A percentile compares a stretch with the other conserved stretches of the same genome.
Conservation (phyloP, 2,797 vertebrate species). For the Siniperca undulata region DNA sequence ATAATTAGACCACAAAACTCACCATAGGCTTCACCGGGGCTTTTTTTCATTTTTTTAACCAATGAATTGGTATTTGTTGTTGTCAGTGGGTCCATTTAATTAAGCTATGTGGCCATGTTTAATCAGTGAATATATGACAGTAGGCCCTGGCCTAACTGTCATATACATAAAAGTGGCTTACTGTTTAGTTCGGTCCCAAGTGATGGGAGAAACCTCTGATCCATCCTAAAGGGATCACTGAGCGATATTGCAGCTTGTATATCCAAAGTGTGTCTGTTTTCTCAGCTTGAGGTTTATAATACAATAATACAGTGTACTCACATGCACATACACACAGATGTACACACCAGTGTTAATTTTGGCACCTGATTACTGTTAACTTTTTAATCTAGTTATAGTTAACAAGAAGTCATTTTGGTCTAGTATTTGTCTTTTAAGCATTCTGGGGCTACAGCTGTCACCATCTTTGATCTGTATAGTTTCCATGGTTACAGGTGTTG, state of each 20-base stretch:
- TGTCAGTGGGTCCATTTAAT: neutral
- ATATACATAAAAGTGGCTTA: too few relatives aligned
- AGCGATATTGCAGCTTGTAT: neutral
- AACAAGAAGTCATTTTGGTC: neutral
- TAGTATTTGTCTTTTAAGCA: neutral
- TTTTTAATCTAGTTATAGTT: neutral
- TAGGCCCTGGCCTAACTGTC: neutral
- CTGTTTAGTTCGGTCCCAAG: neutral
- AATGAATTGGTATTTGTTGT: constrained; percentile 1
- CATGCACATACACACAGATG: neutral
- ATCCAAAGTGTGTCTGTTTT: constrained; percentile 12
- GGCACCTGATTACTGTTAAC: neutral
- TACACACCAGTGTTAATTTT: neutral
- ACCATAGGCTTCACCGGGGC: neutral
- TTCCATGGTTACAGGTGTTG: constrained; percentile 17
- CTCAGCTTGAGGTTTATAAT: constrained; percentile 19
- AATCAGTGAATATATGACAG: neutral
- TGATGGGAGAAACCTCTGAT: neutral
- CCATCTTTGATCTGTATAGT: constrained; percentile 10
- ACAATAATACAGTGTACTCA: neutral
- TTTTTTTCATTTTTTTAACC: constrained; percentile 1
- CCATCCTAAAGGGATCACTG: neutral
- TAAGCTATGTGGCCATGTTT: neutral
- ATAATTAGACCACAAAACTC: constrained; percentile 35
- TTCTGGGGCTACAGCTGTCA: constrained; percentile 10